These are phyloP conservation scores for Aspidiotus rigidus DNA, from an alignment of 2,888 invertebrate genomes.

Conservation along the genomic window DNA sequence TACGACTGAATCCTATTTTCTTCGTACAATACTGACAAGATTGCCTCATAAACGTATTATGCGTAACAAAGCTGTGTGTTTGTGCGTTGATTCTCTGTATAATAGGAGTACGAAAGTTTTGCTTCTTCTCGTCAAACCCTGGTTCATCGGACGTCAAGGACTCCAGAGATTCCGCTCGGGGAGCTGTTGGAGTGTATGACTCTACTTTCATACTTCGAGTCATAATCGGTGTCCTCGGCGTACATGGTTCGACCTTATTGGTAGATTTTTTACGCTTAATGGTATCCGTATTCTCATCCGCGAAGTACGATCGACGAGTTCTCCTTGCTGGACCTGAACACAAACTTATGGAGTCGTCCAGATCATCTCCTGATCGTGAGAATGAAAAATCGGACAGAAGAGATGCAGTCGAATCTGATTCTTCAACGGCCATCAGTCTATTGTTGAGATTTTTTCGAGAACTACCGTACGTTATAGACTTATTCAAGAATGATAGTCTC, in stretches of 20 bases:
- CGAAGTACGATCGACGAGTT: constrained; percentile 2
- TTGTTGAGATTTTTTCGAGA: constrained; percentile 23
- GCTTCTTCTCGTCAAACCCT: not conserved
- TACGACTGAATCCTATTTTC: constrained; percentile 73
- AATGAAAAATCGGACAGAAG: constrained; percentile 61
- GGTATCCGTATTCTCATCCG: not conserved
- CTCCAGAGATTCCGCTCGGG: constrained; percentile 10
- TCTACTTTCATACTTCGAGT: not conserved
- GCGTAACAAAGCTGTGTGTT: constrained; percentile 61
- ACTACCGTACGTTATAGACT: constrained; percentile 37
- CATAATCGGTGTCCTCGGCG: not conserved
- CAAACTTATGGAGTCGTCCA: constrained; percentile 52
- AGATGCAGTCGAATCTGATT: constrained; percentile 58
- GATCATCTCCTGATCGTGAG: constrained; percentile 74
- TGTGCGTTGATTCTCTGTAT: constrained; percentile 39
- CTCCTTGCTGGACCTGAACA: not conserved
- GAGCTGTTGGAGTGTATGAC: constrained; percentile 10
- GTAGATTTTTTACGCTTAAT: constrained; percentile 1
- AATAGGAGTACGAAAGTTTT: constrained; percentile 12
- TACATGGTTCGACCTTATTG: not conserved
- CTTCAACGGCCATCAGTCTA: constrained; percentile 42
- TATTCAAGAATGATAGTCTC: constrained; percentile 65
- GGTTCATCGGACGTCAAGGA: constrained; percentile 9
- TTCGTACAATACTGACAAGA: constrained; percentile 68
- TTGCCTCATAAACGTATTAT: constrained; percentile 70